Evolutionary conservation across 2,888 invertebrate genomes (phyloP).

Genomic region (Candidula unifasciata): DNA sequence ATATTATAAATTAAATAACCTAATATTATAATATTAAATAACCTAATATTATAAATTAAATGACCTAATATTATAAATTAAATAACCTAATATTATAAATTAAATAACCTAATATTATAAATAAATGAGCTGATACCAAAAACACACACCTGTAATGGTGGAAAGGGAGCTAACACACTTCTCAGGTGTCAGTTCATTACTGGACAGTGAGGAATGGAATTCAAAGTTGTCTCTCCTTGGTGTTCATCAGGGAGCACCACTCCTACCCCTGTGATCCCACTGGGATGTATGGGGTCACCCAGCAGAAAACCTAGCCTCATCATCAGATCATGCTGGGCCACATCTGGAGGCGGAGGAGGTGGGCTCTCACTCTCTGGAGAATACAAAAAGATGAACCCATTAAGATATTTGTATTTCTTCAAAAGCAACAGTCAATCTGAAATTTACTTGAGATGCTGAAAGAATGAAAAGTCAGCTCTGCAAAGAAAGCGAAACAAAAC

Average conservation of each 20-base stretch:
- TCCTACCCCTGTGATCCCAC: constrained; percentile 47
- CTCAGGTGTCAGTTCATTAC: constrained; percentile 83
- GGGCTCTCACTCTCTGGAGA: constrained; percentile 59
- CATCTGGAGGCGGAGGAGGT: constrained; percentile 77
- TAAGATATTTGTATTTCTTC: too few relatives aligned
- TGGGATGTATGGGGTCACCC: constrained; percentile 82
- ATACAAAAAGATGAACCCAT: background rate
- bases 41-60: too few relatives aligned
- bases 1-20: too few relatives aligned
- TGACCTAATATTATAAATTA: too few relatives aligned
- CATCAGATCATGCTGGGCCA: constrained; percentile 87
- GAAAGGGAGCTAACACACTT: constrained; percentile 88
- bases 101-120: background rate
- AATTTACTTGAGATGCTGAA: too few relatives aligned
- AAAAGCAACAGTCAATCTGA: too few relatives aligned
- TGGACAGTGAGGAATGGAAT: constrained; percentile 81
- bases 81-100: too few relatives aligned
- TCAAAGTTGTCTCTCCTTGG: constrained; percentile 61
- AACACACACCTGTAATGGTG: constrained; percentile 84
- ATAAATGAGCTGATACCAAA: background rate
- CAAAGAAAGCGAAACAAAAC: too few relatives aligned
- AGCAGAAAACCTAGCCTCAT: constrained; percentile 89
- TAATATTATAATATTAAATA: too few relatives aligned
- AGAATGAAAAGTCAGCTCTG: too few relatives aligned
- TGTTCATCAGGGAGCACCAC: constrained; percentile 46